These are phyloP conservation scores for Glomeris maerens DNA, from an alignment of 1,140 invertebrate genomes.

Conservation along the genomic window DNA sequence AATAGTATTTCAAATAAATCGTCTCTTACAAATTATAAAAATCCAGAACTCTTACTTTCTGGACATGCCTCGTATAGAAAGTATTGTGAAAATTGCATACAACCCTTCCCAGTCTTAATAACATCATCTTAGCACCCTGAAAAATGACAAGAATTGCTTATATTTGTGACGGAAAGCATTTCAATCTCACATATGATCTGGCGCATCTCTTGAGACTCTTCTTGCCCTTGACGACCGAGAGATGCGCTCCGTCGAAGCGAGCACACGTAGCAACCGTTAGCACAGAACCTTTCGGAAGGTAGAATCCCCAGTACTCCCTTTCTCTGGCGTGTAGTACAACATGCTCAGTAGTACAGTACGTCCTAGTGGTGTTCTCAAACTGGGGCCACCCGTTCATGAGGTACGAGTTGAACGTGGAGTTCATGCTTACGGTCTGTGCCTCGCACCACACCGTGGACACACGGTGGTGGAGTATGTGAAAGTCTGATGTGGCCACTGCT, in stretches of 20 bases:
- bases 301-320: conserved; percentile 11
- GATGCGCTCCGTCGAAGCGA: background rate
- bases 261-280: conserved; percentile 5
- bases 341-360: conserved; percentile 7
- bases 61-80: no score
- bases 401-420: conserved; percentile 10
- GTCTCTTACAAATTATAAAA: no score
- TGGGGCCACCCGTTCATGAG: background rate
- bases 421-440: conserved; percentile 1
- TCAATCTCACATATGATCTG: no score
- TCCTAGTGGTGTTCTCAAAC: conserved; percentile 9
- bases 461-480: background rate
- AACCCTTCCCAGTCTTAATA: no score
- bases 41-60: no score
- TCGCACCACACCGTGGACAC: conserved; percentile 9
- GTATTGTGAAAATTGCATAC: no score
- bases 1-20: no score
- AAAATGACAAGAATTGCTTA: no score
- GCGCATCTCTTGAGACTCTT: conserved; percentile 1
- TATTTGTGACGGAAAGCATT: no score
- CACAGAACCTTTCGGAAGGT: conserved; percentile 6
- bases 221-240: conserved; percentile 7
- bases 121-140: no score
- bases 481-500: conserved; percentile 7
- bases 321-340: background rate